phyloP scores from a whole-genome alignment of 2,888 invertebrate genomes.

The Criorhina ranunculi region DNA sequence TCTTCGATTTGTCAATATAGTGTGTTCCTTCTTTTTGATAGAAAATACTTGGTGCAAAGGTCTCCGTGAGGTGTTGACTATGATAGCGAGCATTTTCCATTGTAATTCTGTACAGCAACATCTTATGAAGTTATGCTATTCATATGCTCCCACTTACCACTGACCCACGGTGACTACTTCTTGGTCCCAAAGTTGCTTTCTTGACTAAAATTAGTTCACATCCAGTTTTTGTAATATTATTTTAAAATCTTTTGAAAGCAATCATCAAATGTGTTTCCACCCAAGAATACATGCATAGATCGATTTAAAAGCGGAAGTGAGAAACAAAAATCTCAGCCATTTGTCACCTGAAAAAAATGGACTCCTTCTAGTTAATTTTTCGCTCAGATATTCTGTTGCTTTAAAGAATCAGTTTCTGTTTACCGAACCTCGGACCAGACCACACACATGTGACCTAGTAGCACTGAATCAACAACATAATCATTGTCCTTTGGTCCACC shows the following conservation, averaged over 20 bases:
- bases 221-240: no score
- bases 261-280: not conserved
- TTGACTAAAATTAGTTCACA: no score
- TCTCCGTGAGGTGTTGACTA: no score
- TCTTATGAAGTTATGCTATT: no score
- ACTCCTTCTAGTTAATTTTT: not conserved
- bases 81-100: no score
- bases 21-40: no score
- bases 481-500: slow-evolving; percentile 45
- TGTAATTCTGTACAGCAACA: no score
- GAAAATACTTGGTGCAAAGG: no score
- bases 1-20: no score
- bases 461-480: slow-evolving; percentile 1
- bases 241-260: not conserved
- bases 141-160: no score
- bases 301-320: slow-evolving; percentile 1
- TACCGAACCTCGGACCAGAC: slow-evolving; percentile 19
- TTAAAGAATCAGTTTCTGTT: not conserved
- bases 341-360: slow-evolving; percentile 5
- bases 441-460: slow-evolving; percentile 6
- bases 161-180: no score
- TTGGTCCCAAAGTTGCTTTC: no score
- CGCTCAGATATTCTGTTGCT: not conserved
- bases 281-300: not conserved
- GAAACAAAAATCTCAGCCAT: not conserved